phyloP scores from a whole-genome alignment of 2,888 invertebrate species.

The Apodemia duryi region DNA sequence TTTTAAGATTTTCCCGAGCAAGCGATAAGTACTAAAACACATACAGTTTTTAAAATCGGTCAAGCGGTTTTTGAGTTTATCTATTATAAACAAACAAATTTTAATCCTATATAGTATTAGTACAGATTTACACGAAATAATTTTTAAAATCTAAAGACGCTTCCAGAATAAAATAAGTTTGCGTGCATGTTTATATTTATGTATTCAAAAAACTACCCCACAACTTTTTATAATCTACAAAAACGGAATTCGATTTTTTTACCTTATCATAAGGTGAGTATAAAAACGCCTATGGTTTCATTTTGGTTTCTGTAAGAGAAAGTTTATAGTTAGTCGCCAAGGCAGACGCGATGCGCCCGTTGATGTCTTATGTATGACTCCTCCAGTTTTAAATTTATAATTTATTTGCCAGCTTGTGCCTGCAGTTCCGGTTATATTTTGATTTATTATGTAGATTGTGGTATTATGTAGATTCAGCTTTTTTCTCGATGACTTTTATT shows the following conservation, averaged over 20 bases:
- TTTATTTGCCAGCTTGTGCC: constrained; percentile 19
- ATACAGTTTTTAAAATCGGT: too few species aligned
- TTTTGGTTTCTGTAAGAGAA: constrained; percentile 49
- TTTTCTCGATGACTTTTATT: neutral
- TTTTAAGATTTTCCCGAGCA: too few species aligned
- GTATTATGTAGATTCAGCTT: neutral
- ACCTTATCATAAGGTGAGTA: constrained; percentile 53
- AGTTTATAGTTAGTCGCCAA: constrained; percentile 36
- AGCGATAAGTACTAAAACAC: too few species aligned
- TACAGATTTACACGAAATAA: too few species aligned
- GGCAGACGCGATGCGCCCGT: constrained; percentile 32
- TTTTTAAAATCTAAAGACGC: too few species aligned
- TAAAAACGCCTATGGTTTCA: constrained; percentile 54
- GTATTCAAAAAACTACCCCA: constrained; percentile 40
- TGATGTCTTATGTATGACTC: constrained; percentile 61
- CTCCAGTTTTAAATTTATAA: constrained; percentile 15
- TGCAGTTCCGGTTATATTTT: constrained; percentile 17
- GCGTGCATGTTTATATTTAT: constrained; percentile 7
- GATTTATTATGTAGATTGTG: too few species aligned
- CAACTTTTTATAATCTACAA: constrained; percentile 38
- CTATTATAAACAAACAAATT: too few species aligned
- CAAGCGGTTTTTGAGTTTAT: too few species aligned
- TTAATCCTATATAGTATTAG: too few species aligned
- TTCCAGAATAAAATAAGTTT: too few species aligned
- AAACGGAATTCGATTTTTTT: constrained; percentile 40